Percentiles rank a stretch among this genome's conserved stretches.
These are phyloP conservation scores for Brachypteracias leptosomus DNA, from an alignment of 2,113 vertebrate species.

Conservation along the genomic window DNA sequence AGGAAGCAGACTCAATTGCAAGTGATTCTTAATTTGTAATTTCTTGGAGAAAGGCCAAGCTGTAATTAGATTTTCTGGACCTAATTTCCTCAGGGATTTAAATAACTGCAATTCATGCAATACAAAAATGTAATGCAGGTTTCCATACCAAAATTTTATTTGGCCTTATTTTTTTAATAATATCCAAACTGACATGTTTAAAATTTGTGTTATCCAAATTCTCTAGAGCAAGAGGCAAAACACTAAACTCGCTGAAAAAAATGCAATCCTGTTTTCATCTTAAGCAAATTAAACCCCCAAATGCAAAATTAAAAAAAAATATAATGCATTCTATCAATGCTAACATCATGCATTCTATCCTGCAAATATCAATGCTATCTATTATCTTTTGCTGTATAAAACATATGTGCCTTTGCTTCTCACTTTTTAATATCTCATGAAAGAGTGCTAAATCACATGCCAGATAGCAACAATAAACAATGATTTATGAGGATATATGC, in stretches of 20 bases:
- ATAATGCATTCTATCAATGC: no score
- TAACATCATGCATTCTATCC: no score
- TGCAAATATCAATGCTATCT: not conserved
- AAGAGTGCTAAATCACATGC: not conserved
- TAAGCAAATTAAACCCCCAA: not conserved
- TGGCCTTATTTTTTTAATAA: not conserved
- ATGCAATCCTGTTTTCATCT: not conserved
- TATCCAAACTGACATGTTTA: not conserved
- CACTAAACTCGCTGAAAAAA: no score
- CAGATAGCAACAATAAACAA: not conserved
- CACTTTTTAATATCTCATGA: not conserved
- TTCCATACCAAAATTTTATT: constrained; percentile 2
- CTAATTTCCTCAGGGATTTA: constrained; percentile 17
- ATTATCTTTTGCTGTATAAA: not conserved
- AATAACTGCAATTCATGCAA: not conserved
- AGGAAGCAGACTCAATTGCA: not conserved
- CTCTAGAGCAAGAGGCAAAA: not conserved
- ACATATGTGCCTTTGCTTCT: not conserved
- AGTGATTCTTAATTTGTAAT: not conserved
- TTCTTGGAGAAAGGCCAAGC: constrained; percentile 17
- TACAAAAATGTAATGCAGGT: not conserved
- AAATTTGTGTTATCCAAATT: not conserved
- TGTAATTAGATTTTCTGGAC: constrained; percentile 16
- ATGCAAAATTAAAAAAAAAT: not conserved
- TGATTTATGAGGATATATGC: not conserved